Evolutionary conservation across 1,140 invertebrate genomes (phyloP).

Genomic region (Stegodyphus mimosarum): DNA sequence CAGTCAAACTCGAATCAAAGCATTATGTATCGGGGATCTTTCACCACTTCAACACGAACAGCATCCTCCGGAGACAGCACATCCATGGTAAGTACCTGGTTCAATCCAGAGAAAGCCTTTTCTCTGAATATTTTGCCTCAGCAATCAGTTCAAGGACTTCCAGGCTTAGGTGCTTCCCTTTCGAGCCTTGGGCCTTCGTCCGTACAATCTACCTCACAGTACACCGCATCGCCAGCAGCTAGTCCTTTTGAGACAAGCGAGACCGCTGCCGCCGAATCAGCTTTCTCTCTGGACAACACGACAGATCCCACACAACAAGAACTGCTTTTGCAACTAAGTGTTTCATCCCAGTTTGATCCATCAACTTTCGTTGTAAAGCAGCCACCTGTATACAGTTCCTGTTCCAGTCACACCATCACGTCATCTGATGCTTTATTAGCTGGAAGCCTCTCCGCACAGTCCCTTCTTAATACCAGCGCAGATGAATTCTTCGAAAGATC

Average conservation of each 20-base stretch:
- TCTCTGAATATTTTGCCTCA: conserved; percentile 45
- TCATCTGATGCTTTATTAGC: conserved; percentile 65
- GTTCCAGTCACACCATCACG: conserved; percentile 55
- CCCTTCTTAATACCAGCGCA: conserved; percentile 63
- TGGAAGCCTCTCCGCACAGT: conserved; percentile 54
- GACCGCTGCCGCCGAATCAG: not conserved
- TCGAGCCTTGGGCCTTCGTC: conserved; percentile 14
- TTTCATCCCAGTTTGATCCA: conserved; percentile 54
- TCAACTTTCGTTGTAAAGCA: conserved; percentile 66
- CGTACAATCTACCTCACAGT: conserved; percentile 27
- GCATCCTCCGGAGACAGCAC: conserved; percentile 14
- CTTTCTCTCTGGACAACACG: conserved; percentile 5
- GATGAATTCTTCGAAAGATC: conserved; percentile 68
- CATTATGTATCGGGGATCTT: conserved; percentile 68
- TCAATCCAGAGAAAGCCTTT: conserved; percentile 36
- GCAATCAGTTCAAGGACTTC: conserved; percentile 7
- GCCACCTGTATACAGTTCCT: conserved; percentile 67
- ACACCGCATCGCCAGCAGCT: conserved; percentile 9
- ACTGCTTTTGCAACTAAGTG: conserved; percentile 36
- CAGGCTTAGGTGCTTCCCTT: not conserved
- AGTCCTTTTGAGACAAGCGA: conserved; percentile 14
- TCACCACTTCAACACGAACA: conserved; percentile 65
- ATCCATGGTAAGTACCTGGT: conserved; percentile 50
- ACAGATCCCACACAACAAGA: conserved; percentile 46
- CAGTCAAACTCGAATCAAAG: conserved; percentile 64